phyloP scores from a whole-genome alignment of 2,113 vertebrate species.

The Paramormyrops kingsleyae region DNA sequence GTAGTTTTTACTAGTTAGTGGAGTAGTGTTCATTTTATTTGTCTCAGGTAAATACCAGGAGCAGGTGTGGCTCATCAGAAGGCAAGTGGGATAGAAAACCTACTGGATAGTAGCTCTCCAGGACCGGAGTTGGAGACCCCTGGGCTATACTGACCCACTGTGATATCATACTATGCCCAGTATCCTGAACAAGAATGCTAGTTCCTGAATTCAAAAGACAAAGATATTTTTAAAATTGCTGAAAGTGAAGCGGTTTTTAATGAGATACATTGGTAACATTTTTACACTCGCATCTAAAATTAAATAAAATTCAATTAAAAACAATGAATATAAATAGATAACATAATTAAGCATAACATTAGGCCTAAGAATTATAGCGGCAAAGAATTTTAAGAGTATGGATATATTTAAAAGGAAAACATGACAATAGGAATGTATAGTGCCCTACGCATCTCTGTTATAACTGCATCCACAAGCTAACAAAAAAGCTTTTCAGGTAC shows the following conservation, averaged over 20 bases:
- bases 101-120: no score
- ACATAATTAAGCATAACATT: conserved; percentile 46
- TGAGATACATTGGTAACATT: conserved; percentile 57
- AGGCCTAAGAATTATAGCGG: conserved; percentile 41
- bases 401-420: conserved; percentile 31
- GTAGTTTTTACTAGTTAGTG: background rate
- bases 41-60: background rate
- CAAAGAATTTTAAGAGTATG: conserved; percentile 52
- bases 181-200: background rate
- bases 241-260: conserved; percentile 61
- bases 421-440: conserved; percentile 56
- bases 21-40: background rate
- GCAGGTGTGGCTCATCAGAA: no score
- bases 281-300: conserved; percentile 60
- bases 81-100: no score
- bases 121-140: no score
- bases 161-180: background rate
- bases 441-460: conserved; percentile 44
- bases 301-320: conserved; percentile 51
- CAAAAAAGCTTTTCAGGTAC: conserved; percentile 26
- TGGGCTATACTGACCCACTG: background rate
- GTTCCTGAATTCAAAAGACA: background rate
- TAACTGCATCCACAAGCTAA: conserved; percentile 53
- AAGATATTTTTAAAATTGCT: conserved; percentile 19
- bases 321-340: conserved; percentile 56